Percentiles rank a stretch among this genome's conserved stretches.
These are phyloP conservation scores for Catharus ustulatus DNA, from an alignment of 2,797 vertebrate genomes.

Conservation along the genomic window DNA sequence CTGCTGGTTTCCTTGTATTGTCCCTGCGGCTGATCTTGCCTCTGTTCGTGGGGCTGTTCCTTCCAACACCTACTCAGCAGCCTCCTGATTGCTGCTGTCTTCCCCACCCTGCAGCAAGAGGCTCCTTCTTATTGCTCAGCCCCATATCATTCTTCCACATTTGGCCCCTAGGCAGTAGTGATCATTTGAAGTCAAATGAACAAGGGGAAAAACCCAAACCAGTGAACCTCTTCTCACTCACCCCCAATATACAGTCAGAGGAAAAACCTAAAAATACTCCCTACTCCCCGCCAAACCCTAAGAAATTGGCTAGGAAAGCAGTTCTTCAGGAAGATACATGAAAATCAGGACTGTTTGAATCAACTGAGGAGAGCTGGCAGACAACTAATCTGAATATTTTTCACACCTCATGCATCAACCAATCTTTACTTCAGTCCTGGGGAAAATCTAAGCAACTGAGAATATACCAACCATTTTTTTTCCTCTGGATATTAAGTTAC, in stretches of 20 bases:
- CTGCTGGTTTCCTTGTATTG: background rate
- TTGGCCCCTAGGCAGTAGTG: background rate
- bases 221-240: background rate
- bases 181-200: background rate
- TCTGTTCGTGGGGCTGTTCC: background rate
- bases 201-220: background rate
- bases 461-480: background rate
- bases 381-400: background rate
- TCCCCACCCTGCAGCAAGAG: background rate
- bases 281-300: fast-evolving
- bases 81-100: background rate
- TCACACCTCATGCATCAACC: background rate
- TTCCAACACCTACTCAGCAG: background rate
- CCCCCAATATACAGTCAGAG: background rate
- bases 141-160: background rate
- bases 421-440: background rate
- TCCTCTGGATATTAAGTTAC: background rate
- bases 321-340: background rate
- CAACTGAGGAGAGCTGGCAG: background rate
- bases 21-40: background rate
- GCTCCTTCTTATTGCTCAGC: background rate
- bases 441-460: background rate
- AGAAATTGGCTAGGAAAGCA: background rate
- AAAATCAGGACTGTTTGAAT: background rate
- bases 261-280: background rate